Evolutionary conservation across 2,888 invertebrate species (phyloP).

Genomic region (Lottia gigantea): DNA sequence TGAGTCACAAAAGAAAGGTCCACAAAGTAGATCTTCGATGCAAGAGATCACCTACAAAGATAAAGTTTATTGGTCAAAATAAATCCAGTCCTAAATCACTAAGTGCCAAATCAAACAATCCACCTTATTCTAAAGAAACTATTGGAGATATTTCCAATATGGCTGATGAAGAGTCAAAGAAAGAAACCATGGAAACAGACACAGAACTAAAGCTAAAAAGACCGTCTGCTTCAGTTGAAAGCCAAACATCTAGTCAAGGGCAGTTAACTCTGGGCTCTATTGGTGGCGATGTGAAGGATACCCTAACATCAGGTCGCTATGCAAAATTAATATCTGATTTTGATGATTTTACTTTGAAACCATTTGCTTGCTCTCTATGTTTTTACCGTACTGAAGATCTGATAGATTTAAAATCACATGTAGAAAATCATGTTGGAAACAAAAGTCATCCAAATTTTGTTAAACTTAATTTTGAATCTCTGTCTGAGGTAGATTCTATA

Average conservation of each 20-base stretch:
- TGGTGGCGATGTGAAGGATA: background rate
- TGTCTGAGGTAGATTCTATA: background rate
- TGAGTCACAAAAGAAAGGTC: conserved; percentile 30
- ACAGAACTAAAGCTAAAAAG: background rate
- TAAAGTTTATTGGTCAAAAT: background rate
- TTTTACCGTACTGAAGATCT: conserved; percentile 36
- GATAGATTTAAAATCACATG: conserved; percentile 28
- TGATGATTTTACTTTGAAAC: conserved; percentile 39
- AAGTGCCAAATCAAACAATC: background rate
- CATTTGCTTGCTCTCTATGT: conserved; percentile 42
- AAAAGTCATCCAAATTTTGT: conserved; percentile 29
- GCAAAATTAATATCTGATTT: conserved; percentile 39
- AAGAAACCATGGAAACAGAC: background rate
- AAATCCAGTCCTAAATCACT: background rate
- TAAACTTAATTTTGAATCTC: conserved; percentile 19
- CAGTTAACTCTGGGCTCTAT: background rate
- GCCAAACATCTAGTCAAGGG: background rate
- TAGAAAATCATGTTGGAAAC: conserved; percentile 36
- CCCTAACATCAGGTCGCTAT: conserved; percentile 34
- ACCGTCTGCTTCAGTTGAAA: background rate
- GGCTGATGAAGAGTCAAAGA: background rate
- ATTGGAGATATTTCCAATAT: background rate
- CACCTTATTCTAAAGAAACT: conserved; percentile 7
- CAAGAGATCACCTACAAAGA: background rate
- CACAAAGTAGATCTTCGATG: conserved; percentile 26